Conservation (phyloP, 1,140 invertebrate genomes). For the Drosophila busckii region DNA sequence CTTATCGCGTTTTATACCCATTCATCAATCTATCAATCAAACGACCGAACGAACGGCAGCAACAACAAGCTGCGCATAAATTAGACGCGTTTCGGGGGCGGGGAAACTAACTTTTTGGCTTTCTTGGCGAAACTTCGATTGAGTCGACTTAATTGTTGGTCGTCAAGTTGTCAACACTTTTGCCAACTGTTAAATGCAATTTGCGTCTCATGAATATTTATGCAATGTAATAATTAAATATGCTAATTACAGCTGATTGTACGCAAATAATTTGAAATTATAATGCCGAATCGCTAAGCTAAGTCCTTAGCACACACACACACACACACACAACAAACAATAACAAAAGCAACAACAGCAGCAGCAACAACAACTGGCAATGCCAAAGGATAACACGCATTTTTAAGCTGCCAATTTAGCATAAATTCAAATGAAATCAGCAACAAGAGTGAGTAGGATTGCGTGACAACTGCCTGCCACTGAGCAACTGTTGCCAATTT, state of each 20-base stretch:
- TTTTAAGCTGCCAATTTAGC: constrained; percentile 66
- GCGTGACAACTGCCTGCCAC: constrained; percentile 14
- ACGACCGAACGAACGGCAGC: constrained; percentile 10
- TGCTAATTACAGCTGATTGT: constrained; percentile 75
- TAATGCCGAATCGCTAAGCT: constrained; percentile 41
- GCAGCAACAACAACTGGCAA: constrained; percentile 11
- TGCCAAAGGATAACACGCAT: constrained; percentile 62
- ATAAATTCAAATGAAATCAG: constrained; percentile 73
- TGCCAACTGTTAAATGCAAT: constrained; percentile 50
- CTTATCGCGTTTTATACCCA: constrained; percentile 7
- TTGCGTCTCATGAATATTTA: constrained; percentile 72
- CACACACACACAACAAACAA: constrained; percentile 12
- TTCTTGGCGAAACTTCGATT: no score
- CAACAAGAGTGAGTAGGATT: constrained; percentile 21
- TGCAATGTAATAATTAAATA: constrained; percentile 68
- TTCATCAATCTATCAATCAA: constrained; percentile 40
- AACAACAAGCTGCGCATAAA: no score
- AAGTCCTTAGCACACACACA: constrained; percentile 13
- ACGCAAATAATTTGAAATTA: constrained; percentile 72
- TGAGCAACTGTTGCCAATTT: constrained; percentile 59
- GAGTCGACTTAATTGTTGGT: constrained; percentile 25
- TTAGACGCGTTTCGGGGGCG: constrained; percentile 13
- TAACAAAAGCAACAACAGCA: constrained; percentile 4
- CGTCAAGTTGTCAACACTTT: constrained; percentile 47
- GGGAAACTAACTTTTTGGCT: no score